Conservation (phyloP, 2,797 vertebrate species). For the Notamacropus eugenii region DNA sequence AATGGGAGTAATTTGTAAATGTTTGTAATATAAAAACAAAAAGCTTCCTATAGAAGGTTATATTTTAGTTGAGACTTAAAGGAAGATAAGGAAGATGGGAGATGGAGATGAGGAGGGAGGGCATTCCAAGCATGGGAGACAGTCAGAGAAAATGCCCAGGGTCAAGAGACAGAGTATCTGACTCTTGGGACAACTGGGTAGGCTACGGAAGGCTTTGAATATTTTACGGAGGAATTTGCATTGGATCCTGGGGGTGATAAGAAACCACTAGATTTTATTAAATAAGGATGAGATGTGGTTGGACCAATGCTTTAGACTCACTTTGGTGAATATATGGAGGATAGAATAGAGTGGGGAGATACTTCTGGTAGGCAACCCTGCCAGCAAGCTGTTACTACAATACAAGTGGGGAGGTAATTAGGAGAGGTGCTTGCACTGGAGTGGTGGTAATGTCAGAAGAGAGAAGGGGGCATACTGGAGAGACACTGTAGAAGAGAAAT, state of each 20-base stretch:
- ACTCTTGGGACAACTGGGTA: neutral
- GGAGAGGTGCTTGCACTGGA: neutral
- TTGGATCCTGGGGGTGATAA: neutral
- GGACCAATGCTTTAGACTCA: neutral
- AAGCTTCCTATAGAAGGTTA: neutral
- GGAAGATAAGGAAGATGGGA: neutral
- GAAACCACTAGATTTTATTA: neutral
- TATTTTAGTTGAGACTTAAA: neutral
- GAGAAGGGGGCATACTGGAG: neutral
- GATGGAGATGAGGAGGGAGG: neutral
- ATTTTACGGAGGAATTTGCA: neutral
- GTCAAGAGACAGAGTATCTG: neutral
- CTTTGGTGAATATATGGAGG: neutral
- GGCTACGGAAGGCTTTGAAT: neutral
- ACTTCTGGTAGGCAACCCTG: neutral
- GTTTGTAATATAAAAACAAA: neutral
- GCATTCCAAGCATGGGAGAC: neutral
- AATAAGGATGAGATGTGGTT: neutral
- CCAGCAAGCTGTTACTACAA: neutral
- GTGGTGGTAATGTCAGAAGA: neutral
- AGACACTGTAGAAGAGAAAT: neutral
- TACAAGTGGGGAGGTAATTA: neutral
- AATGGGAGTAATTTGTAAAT: neutral
- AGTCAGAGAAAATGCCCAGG: neutral
- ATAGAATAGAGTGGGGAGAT: neutral